phyloP scores from a whole-genome alignment of 2,797 vertebrate genomes.

The Sandelia bainsii region DNA sequence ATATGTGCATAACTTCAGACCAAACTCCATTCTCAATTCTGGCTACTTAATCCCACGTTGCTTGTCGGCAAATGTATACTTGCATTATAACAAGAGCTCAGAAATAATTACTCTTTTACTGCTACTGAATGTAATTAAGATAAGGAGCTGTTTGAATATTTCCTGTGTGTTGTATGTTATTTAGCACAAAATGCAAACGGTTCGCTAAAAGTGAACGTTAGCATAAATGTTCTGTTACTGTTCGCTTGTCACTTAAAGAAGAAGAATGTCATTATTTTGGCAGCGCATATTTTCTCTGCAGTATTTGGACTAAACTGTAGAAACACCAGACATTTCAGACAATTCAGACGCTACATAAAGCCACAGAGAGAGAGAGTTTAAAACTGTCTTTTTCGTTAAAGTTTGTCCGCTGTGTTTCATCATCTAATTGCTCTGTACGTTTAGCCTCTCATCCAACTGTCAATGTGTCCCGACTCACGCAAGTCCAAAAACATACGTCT shows the following conservation, averaged over 20 bases:
- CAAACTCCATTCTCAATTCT: not conserved
- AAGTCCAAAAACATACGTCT: not conserved
- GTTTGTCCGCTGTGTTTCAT: too few relatives aligned
- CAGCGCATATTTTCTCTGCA: not conserved
- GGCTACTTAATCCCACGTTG: not conserved
- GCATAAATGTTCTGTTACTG: too few relatives aligned
- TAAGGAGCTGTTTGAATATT: too few relatives aligned
- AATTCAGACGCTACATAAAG: not conserved
- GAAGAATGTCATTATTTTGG: accelerated
- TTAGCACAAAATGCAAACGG: not conserved
- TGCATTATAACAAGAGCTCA: not conserved
- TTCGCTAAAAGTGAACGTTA: not conserved
- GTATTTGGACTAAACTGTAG: not conserved
- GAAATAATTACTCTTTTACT: not conserved
- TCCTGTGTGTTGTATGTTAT: not conserved
- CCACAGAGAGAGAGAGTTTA: not conserved
- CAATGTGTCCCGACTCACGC: conserved; percentile 18
- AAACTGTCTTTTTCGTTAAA: not conserved
- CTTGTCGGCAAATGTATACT: not conserved
- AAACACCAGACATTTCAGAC: too few relatives aligned
- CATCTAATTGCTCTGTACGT: not conserved
- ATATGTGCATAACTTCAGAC: not conserved
- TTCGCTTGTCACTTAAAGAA: not conserved
- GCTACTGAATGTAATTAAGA: not conserved
- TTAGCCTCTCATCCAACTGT: not conserved